phyloP scores from a whole-genome alignment of 1,140 invertebrate genomes.

The Calliphora vicina region DNA sequence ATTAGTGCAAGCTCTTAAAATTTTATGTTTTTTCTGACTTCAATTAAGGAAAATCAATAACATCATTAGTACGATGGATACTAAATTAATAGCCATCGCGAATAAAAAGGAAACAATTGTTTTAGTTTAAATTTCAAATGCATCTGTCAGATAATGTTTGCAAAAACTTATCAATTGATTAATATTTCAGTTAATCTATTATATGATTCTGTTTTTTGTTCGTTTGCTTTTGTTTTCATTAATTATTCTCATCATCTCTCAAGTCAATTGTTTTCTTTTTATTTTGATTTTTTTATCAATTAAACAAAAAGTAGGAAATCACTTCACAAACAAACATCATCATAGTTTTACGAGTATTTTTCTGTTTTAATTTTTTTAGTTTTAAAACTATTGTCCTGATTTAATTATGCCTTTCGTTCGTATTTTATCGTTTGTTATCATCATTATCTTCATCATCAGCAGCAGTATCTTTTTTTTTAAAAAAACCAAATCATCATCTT shows the following conservation, averaged over 20 bases:
- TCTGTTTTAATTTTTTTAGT: neutral
- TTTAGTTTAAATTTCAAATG: neutral
- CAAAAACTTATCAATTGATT: neutral
- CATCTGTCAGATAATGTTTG: neutral
- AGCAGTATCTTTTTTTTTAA: neutral
- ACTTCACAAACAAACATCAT: constrained; percentile 22
- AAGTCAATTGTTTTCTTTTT: constrained; percentile 8
- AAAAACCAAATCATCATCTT: neutral
- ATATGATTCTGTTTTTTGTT: neutral
- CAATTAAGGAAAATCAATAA: too few species aligned
- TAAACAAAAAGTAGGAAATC: constrained; percentile 16
- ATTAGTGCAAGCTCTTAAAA: too few species aligned
- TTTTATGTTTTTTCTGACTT: too few species aligned
- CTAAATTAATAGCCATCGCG: too few species aligned
- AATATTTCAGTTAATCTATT: neutral
- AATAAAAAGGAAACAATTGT: too few species aligned
- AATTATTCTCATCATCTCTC: constrained; percentile 1
- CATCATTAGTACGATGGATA: neutral
- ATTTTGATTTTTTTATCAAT: constrained; percentile 20
- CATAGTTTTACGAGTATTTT: neutral
- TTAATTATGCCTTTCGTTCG: constrained; percentile 11
- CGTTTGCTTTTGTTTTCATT: neutral
- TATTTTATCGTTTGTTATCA: constrained; percentile 24
- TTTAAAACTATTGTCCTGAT: constrained; percentile 28
- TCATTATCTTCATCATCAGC: neutral